phyloP scores from a whole-genome alignment of 2,797 vertebrate species.

The Pipistrellus pygmaeus region DNA sequence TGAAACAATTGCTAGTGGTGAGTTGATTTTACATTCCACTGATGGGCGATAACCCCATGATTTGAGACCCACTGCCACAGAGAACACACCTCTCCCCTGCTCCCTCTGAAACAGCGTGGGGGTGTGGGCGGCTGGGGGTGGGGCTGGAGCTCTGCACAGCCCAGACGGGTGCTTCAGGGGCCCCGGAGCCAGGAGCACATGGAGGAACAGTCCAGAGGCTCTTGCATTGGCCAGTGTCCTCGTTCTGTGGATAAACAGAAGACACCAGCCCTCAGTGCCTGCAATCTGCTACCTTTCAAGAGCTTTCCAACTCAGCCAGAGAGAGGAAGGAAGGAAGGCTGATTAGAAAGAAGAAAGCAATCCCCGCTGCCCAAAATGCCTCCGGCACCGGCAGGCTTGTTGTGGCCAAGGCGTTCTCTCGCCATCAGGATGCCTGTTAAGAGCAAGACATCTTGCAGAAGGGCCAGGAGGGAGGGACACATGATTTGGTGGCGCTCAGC shows the following conservation, averaged over 20 bases:
- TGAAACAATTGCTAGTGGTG: neutral
- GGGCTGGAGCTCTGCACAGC: constrained; percentile 28
- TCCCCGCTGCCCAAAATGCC: neutral
- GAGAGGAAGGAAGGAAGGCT: constrained; percentile 54
- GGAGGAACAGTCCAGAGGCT: constrained; percentile 73
- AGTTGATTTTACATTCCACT: neutral
- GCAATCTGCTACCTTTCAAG: constrained; percentile 83
- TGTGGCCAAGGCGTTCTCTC: neutral
- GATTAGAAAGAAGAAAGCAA: constrained; percentile 28
- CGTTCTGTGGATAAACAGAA: constrained; percentile 83
- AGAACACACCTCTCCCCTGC: neutral
- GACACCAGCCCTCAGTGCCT: constrained; percentile 76
- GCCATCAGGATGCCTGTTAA: constrained; percentile 6
- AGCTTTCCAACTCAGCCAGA: constrained; percentile 78
- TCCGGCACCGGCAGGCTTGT: neutral
- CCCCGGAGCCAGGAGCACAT: constrained; percentile 73
- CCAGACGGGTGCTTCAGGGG: constrained; percentile 5
- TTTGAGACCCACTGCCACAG: neutral
- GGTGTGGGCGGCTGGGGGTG: constrained; percentile 19
- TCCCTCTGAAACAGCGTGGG: neutral
- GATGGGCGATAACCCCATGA: accelerated
- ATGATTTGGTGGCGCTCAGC: constrained; percentile 32
- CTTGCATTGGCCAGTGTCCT: constrained; percentile 70
- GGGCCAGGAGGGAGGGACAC: constrained; percentile 5
- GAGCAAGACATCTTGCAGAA: constrained; percentile 56